Conservation (phyloP, 92 coral and sea anemone genomes). For the Parazoanthus darwini region DNA sequence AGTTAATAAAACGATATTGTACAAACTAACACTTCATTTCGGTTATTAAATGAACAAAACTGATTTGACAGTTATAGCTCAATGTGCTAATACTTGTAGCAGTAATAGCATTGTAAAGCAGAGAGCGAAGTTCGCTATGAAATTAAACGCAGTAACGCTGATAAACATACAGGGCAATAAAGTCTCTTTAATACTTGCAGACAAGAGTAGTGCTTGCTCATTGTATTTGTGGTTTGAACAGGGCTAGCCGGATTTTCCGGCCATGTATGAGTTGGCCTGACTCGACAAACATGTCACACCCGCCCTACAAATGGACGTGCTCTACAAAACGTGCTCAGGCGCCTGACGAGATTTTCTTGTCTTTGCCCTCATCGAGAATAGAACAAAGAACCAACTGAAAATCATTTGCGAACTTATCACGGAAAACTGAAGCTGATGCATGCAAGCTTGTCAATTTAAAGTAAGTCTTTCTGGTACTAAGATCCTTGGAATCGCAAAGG, state of each 20-base stretch:
- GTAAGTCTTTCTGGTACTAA: not conserved
- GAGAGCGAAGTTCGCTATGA: not conserved
- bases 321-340: not conserved
- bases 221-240: conserved; percentile 33
- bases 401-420: not conserved
- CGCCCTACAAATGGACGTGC: not conserved
- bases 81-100: not conserved
- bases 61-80: not conserved
- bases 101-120: not conserved
- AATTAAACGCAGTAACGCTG: not conserved
- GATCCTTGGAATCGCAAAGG: not conserved
- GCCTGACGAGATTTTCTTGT: not conserved
- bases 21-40: not conserved
- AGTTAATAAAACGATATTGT: not conserved
- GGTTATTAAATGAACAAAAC: not conserved
- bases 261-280: conserved; percentile 1
- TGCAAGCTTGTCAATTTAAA: not conserved
- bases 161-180: not conserved
- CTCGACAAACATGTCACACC: not conserved
- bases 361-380: not conserved
- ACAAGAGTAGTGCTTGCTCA: conserved; percentile 10
- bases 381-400: not conserved
- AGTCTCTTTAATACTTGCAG: conserved; percentile 15
- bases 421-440: not conserved
- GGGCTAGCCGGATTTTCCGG: conserved; percentile 35